phyloP scores from a whole-genome alignment of 2,888 invertebrate genomes.

The Spatulosminthurus flaviceps region DNA sequence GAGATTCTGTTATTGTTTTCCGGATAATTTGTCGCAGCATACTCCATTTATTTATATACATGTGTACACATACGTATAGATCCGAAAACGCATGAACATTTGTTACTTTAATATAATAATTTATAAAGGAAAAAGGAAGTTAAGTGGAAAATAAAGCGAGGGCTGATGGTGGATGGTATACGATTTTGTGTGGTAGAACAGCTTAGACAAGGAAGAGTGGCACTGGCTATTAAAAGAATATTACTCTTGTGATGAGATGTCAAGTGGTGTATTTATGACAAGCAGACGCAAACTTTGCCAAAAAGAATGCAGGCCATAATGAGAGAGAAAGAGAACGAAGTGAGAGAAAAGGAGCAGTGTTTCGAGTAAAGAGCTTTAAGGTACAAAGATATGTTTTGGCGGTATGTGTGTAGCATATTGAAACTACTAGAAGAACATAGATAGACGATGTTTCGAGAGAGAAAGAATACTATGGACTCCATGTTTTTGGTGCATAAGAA shows the following conservation, averaged over 20 bases:
- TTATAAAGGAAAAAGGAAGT: conserved; percentile 5
- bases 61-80: not conserved
- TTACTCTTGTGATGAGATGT: conserved; percentile 46
- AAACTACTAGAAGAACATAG: not conserved
- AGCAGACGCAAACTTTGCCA: conserved; percentile 45
- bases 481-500: too few species aligned
- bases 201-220: conserved; percentile 33
- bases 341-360: not conserved
- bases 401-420: too few species aligned
- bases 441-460: too few species aligned
- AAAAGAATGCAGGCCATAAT: conserved; percentile 12
- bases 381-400: too few species aligned
- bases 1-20: not conserved
- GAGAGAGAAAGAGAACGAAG: conserved; percentile 19
- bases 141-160: conserved; percentile 18
- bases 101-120: not conserved
- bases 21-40: too few species aligned
- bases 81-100: too few species aligned
- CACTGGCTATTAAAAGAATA: conserved; percentile 42
- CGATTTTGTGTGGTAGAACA: conserved; percentile 22
- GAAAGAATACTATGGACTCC: too few species aligned
- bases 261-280: conserved; percentile 43
- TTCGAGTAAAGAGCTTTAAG: too few species aligned
- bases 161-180: conserved; percentile 22
- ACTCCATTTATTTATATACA: not conserved